These are phyloP conservation scores for Leptinotarsa texana DNA, from an alignment of 1,140 invertebrate genomes.

Conservation along the genomic window DNA sequence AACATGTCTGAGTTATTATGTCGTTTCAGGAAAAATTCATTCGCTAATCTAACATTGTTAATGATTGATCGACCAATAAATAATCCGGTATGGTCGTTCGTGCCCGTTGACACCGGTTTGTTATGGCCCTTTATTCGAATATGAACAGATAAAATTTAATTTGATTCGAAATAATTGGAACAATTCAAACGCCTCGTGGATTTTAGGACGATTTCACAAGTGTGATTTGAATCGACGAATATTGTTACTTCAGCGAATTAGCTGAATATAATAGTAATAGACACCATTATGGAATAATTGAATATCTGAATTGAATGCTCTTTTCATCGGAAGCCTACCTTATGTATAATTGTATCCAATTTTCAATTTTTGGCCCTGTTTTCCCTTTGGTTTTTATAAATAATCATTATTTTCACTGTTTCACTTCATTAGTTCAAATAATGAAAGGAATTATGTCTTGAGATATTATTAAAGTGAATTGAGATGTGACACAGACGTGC, in stretches of 20 bases:
- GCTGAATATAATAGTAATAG: not conserved
- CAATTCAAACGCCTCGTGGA: not conserved
- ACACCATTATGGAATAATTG: not conserved
- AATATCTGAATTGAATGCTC: not conserved
- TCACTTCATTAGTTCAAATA: too few relatives aligned
- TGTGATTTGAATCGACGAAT: not conserved
- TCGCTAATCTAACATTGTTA: not conserved
- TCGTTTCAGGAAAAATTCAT: constrained; percentile 1
- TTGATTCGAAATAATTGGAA: not conserved
- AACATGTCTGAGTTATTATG: constrained; percentile 4
- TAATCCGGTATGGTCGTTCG: constrained; percentile 1
- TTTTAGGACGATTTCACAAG: not conserved
- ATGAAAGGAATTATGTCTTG: too few relatives aligned
- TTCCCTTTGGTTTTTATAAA: too few relatives aligned
- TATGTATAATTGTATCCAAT: too few relatives aligned
- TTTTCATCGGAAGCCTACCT: too few relatives aligned
- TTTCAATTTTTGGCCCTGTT: too few relatives aligned
- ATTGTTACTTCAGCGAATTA: not conserved
- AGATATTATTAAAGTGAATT: too few relatives aligned
- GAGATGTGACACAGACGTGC: too few relatives aligned
- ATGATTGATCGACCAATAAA: constrained; percentile 18
- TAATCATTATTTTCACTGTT: too few relatives aligned
- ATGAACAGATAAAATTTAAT: not conserved
- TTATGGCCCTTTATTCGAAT: constrained; percentile 4
- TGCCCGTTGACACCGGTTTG: constrained; percentile 10